Base-by-base conservation (phyloP, 30 jellyfish, hydroid and myxozoan genomes). In the Euphysa ruthae region DNA sequence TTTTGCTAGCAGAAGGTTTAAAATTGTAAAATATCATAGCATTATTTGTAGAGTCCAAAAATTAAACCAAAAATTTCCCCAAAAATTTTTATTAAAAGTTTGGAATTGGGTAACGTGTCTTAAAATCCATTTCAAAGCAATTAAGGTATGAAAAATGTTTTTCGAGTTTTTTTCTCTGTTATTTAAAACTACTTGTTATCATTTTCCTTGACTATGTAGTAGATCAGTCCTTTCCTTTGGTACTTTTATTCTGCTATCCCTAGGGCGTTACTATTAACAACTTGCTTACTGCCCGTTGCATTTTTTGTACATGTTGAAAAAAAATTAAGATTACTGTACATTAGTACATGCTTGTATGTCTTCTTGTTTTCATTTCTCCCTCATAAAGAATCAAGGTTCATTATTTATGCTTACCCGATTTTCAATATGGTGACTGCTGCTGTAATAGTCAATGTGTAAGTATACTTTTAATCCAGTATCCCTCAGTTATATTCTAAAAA, bases 201-300 rank as follows among this genome's bases (percentile, higher is more conserved):
- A 38, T 38, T 38, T 38, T 38, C 60, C 8, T 46, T 46, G 60
- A 46, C 60, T 2, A 29, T 46, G 18, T 57, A 42, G 3, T 64
- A 85, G 96, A 85, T 91, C 33, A 49, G 60, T 1, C 96, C 96
- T 1, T 85, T 85, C 62, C 51, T 77, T 15, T 85, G 96, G 96
- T 85, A 85, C 46, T 85, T 85, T 44, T 85, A 77, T 58, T 85
- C 96, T 6, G 96, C 93, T 14, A 38, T 85, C 19, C 93, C 96
- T 35, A 71, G 96, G 7, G 61, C 78, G 13, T 46, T 78, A 14
- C 77, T 78, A 12, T 74, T 73, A 14, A 55, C 73, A 22, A 55
- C 61, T 12, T 69, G 75, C 0, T 62, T 85, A 14, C 78, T 77
- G 23, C 96, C 96, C 15, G 6, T 77, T 21, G 91, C 79, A 7